Conservation (phyloP, 2,888 invertebrate species). For the Drosophila borealis region DNA sequence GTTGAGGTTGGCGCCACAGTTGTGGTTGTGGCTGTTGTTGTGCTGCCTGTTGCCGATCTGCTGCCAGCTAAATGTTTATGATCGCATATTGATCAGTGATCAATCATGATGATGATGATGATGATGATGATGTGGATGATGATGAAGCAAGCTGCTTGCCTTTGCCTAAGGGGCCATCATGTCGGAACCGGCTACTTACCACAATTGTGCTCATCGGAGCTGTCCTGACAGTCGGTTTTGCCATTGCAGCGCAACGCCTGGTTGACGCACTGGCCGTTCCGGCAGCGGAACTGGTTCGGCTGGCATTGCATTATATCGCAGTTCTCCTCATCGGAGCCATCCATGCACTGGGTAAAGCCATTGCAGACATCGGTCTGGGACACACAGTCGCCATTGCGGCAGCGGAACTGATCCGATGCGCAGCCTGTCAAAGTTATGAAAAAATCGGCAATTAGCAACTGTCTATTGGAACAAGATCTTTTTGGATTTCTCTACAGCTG, state of each 20-base stretch:
- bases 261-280: slow-evolving; percentile 82
- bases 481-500: slow-evolving; percentile 24
- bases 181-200: slow-evolving; percentile 78
- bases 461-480: background rate
- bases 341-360: slow-evolving; percentile 87
- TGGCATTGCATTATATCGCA: slow-evolving; percentile 85
- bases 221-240: slow-evolving; percentile 86
- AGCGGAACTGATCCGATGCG: slow-evolving; percentile 88
- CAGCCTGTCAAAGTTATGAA: slow-evolving; percentile 86
- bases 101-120: slow-evolving; percentile 19
- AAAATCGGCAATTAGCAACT: slow-evolving; percentile 16
- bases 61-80: slow-evolving; percentile 40
- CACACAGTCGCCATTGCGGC: slow-evolving; percentile 89
- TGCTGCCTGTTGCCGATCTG: slow-evolving; percentile 5
- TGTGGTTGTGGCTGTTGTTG: slow-evolving; percentile 20
- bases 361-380: slow-evolving; percentile 88
- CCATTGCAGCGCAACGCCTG: slow-evolving; percentile 85
- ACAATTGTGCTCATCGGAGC: slow-evolving; percentile 87
- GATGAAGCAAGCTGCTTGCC: slow-evolving; percentile 2
- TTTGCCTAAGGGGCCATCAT: background rate
- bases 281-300: slow-evolving; percentile 83
- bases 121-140: slow-evolving; percentile 17
- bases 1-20: slow-evolving; percentile 11
- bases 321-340: slow-evolving; percentile 89
- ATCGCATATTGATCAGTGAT: slow-evolving; percentile 43